Base-by-base conservation (phyloP, 1,140 invertebrate genomes). In the Megalonaias nervosa region DNA sequence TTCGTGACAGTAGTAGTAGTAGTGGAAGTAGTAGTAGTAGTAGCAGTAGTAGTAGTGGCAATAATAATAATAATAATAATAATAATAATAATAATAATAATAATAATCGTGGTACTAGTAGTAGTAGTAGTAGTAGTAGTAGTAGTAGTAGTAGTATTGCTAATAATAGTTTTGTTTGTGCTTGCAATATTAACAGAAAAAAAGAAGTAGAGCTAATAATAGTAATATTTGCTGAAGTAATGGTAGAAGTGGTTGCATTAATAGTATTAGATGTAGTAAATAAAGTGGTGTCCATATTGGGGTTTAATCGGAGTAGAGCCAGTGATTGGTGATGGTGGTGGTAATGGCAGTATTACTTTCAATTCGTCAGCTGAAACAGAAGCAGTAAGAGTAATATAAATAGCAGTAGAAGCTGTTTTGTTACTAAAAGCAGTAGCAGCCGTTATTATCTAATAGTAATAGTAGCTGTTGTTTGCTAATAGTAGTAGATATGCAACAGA, bases 341-440 rank as follows among this genome's bases (percentile, higher is more conserved):
- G 77, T 71, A 79, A 74, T 64, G 62, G 73, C 26, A 69, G 73
- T 56, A 71, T 48, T 56, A 74, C 6, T 55, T 31, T 31, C 31
- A 31, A 31, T 31, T 31, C 5, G 13, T 65, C 38, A 56, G 73
- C 69, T 71, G 73, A 55, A 68, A 64, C 69, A 68, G 73, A 23
- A 48, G 66, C 69, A 68, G 73, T 57, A 68, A 64, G 4, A 68
- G 73, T 68, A 68, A 64, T 74, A 74, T 65, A 11, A 74, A 64
- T 71, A 74, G 73, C 59, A 68, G 72, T 74, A 68, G 72, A 55
- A 74, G 72, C 69, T 71, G 72, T 68, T 71, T 64, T 74, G 69
- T 64, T 68, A 75, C 21, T 69, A 58, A 26, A 16, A 70, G 58
- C 9, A 56, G n/a, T 17, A 19, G 16, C 23, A 69, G 13, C 5